Conservation (phyloP, 2,888 invertebrate genomes). For the Fabriciana adippe region DNA sequence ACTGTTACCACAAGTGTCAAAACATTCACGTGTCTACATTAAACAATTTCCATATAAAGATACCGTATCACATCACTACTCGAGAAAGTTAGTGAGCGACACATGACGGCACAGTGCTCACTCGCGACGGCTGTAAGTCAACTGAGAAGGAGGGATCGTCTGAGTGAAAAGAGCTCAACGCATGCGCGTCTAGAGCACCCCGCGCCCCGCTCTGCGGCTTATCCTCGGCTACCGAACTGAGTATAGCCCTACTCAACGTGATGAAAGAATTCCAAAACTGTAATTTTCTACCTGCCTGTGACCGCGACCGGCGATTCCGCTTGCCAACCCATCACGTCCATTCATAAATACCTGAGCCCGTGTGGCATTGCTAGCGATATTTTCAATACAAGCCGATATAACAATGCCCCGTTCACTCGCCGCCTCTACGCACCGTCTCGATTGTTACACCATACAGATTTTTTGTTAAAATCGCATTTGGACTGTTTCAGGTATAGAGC, state of each 20-base stretch:
- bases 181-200: slow-evolving; percentile 75
- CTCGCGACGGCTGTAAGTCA: slow-evolving; percentile 70
- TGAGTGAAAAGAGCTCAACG: slow-evolving; percentile 69
- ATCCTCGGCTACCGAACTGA: slow-evolving; percentile 70
- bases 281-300: slow-evolving; percentile 80
- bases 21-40: slow-evolving; percentile 48
- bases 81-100: slow-evolving; percentile 79
- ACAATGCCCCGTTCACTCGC: slow-evolving; percentile 52
- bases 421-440: slow-evolving; percentile 60
- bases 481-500: slow-evolving; percentile 72
- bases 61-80: slow-evolving; percentile 81
- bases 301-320: slow-evolving; percentile 68
- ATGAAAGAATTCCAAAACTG: slow-evolving; percentile 80
- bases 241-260: slow-evolving; percentile 73
- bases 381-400: slow-evolving; percentile 54
- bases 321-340: slow-evolving; percentile 76
- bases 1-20: slow-evolving; percentile 45
- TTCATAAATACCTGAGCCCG: slow-evolving; percentile 79
- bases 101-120: slow-evolving; percentile 84
- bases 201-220: slow-evolving; percentile 80
- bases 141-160: slow-evolving; percentile 78
- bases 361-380: slow-evolving; percentile 53
- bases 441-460: slow-evolving; percentile 64
- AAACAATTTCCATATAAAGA: slow-evolving; percentile 57
- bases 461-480: slow-evolving; percentile 69